Conservation (phyloP, 2,888 invertebrate genomes). For the Neoitamus cyanurus region DNA sequence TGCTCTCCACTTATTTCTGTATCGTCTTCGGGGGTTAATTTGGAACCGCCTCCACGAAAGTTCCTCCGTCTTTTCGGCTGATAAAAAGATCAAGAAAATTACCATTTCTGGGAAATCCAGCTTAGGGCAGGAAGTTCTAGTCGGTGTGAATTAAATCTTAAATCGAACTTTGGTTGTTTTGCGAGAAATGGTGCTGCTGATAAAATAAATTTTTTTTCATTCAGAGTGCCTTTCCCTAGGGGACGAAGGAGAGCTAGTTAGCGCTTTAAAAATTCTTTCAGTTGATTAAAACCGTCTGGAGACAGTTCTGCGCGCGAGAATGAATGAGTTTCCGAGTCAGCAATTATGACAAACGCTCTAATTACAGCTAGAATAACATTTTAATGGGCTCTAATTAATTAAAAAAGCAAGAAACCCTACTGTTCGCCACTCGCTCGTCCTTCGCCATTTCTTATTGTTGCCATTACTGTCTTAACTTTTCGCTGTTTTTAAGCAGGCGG, state of each 20-base stretch:
- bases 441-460: constrained; percentile 24
- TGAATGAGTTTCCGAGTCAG: constrained; percentile 23
- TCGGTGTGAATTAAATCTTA: neutral
- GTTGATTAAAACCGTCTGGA: neutral
- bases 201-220: neutral
- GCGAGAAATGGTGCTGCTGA: no score
- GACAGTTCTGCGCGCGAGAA: neutral
- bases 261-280: constrained; percentile 1
- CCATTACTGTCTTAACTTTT: constrained; percentile 1
- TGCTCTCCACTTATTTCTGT: neutral
- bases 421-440: neutral
- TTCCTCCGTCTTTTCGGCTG: neutral
- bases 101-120: neutral
- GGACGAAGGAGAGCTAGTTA: neutral
- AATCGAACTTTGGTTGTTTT: neutral
- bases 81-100: neutral
- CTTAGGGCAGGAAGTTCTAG: neutral
- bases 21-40: neutral
- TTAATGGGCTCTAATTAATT: constrained; percentile 52
- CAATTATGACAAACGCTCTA: constrained; percentile 51
- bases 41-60: neutral
- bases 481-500: neutral
- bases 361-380: constrained; percentile 51
- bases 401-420: constrained; percentile 39
- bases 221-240: neutral